Evolutionary conservation across 2,888 invertebrate genomes (phyloP).

Genomic region (Abrostola triplasia): DNA sequence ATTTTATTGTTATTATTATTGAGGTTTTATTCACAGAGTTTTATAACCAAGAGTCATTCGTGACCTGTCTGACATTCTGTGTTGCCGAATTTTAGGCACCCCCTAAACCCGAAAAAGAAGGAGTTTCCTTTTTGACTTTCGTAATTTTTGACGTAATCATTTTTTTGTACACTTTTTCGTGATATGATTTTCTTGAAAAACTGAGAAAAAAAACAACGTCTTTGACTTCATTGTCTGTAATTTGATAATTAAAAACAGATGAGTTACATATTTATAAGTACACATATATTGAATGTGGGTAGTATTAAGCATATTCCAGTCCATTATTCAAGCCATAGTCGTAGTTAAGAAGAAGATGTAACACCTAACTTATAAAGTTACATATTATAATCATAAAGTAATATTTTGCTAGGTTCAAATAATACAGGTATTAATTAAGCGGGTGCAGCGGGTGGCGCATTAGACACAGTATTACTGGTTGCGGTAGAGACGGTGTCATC

Average conservation of each 20-base stretch:
- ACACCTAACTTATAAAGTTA: background rate
- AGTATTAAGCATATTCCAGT: slow-evolving; percentile 30
- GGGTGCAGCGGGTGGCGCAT: slow-evolving; percentile 71
- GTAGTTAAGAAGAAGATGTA: slow-evolving; percentile 19
- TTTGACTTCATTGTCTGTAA: slow-evolving; percentile 31
- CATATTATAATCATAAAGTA: background rate
- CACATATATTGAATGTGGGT: slow-evolving; percentile 19
- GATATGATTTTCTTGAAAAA: too few species aligned
- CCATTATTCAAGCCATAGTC: slow-evolving; percentile 56
- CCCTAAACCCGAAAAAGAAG: too few species aligned
- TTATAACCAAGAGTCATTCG: too few species aligned
- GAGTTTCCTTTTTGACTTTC: too few species aligned
- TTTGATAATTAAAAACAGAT: slow-evolving; percentile 35
- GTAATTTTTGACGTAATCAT: too few species aligned
- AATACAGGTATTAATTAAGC: slow-evolving; percentile 57
- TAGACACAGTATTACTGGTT: slow-evolving; percentile 82
- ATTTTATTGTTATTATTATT: too few species aligned
- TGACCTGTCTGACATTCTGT: too few species aligned
- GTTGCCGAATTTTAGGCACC: too few species aligned
- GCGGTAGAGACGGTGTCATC: slow-evolving; percentile 89
- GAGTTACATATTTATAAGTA: slow-evolving; percentile 13
- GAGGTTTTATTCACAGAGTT: too few species aligned
- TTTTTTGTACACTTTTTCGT: too few species aligned
- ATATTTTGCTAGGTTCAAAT: background rate
- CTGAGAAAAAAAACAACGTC: slow-evolving; percentile 5